Percentiles rank a stretch among this genome's conserved stretches.
Conservation (phyloP, 1,140 invertebrate genomes). For the Anagrus nilaparvatae region DNA sequence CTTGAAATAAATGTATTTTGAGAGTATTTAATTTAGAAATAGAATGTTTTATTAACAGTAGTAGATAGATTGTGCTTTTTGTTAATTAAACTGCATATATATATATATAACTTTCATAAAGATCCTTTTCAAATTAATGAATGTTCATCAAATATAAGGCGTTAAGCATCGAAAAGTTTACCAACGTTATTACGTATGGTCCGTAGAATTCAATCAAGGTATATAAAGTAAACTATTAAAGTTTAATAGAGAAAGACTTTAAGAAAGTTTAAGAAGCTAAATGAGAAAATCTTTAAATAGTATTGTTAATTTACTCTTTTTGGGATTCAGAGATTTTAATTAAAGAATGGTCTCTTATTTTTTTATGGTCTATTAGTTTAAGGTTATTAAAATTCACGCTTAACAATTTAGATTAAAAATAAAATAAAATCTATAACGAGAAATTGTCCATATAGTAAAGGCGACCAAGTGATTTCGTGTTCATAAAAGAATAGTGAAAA, state of each 20-base stretch:
- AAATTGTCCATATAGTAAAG: too few relatives aligned
- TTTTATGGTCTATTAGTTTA: too few relatives aligned
- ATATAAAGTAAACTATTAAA: constrained; percentile 34
- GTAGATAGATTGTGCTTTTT: too few relatives aligned
- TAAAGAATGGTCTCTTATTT: too few relatives aligned
- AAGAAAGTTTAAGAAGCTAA: constrained; percentile 26
- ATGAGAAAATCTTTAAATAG: constrained; percentile 35
- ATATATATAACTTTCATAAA: too few relatives aligned
- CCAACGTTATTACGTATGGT: constrained; percentile 31
- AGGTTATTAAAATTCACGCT: too few relatives aligned
- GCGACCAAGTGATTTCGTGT: too few relatives aligned
- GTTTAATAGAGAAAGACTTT: constrained; percentile 15
- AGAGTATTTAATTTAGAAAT: too few relatives aligned
- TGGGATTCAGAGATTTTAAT: constrained; percentile 30
- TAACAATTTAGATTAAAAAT: too few relatives aligned
- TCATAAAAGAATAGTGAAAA: background rate
- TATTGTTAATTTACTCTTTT: constrained; percentile 38
- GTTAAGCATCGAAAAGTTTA: constrained; percentile 38
- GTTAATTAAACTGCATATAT: too few relatives aligned
- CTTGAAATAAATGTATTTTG: too few relatives aligned
- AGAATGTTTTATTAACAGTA: background rate
- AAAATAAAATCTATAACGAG: too few relatives aligned
- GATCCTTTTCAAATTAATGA: background rate
- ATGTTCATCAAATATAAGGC: constrained; percentile 6
- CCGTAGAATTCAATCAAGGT: constrained; percentile 31